Conservation (phyloP, 2,113 vertebrate species). For the Brienomyrus longianalis region DNA sequence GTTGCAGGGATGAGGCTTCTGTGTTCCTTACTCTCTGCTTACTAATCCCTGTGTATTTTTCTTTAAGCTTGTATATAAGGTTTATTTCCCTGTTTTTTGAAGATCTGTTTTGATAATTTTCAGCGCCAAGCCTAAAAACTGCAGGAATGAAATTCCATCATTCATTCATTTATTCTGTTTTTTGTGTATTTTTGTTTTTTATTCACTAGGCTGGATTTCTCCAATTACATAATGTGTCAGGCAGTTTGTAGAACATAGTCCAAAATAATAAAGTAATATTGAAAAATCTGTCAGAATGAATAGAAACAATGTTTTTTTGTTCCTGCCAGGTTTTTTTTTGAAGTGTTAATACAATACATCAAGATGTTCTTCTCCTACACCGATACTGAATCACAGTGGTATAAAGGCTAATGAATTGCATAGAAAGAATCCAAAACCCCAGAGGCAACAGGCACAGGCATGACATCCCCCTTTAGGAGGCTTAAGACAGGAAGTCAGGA, state of each 20-base stretch:
- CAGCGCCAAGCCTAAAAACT: neutral
- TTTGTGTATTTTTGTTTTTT: neutral
- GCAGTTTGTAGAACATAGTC: neutral
- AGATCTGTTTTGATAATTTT: neutral
- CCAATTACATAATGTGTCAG: neutral
- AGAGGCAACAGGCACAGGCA: neutral
- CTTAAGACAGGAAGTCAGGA: neutral
- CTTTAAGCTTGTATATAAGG: neutral
- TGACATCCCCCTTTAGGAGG: neutral
- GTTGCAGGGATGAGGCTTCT: neutral
- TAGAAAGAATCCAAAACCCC: neutral
- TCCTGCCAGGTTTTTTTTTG: neutral
- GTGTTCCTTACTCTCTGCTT: neutral
- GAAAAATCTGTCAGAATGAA: neutral
- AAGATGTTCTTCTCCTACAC: neutral
- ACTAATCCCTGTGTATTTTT: neutral
- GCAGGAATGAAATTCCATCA: neutral
- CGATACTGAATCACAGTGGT: neutral
- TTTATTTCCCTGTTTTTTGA: neutral
- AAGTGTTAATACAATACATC: neutral
- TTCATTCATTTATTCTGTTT: neutral
- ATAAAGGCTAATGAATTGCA: neutral
- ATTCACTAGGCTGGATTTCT: neutral
- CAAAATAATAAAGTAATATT: neutral
- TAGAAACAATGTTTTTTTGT: neutral